Base-by-base conservation (phyloP, 1,140 invertebrate genomes). In the Acromyrmex charruanus region DNA sequence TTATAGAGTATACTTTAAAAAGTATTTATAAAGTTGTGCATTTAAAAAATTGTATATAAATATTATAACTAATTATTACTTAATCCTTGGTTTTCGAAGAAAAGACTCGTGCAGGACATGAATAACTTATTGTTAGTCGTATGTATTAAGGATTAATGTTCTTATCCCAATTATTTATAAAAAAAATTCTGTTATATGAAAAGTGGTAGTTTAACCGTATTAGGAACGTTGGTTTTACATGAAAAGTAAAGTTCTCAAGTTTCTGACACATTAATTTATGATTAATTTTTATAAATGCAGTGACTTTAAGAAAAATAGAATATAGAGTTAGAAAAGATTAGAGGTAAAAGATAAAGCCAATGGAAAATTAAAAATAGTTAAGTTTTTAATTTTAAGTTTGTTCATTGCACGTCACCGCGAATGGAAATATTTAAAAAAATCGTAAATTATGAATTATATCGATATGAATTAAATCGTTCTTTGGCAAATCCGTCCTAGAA, bases 401-500 rank as follows among this genome's bases (percentile, higher is more conserved):
- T 4, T 39, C 5, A 12, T 80, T 35, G 6, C 18, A 10, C 44
- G 44, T 71, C 12, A 28, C 12, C 18, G 16, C 0, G 28, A 14
- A 10, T 1, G 21, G 14, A 25, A 58, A 58, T n/a, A 44, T n/a
- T 80, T 55, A 10, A n/a, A 71, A 71, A 25, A 39, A 44, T 58
- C 10, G 2, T 71, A 14, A 71, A 71, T 81, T 81, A 80, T 80
- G 31, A 58, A 39, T 28, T 2, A 28, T 72, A 3, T 49, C 18
- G 21, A 58, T 81, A 80, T 80, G 31, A 58, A 39, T 28, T 2
- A 28, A 59, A 3, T 49, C 18, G 31, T 74, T 59, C 14, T 55
- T 55, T 12, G 14, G 16, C n/a, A 53, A 68, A 68, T 80, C 28
- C 39, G 3, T 59, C 66, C 4, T 74, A 18, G n/a, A 61, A 63